Conservation (phyloP, 2,113 vertebrate genomes). For the Aphelocoma coerulescens region DNA sequence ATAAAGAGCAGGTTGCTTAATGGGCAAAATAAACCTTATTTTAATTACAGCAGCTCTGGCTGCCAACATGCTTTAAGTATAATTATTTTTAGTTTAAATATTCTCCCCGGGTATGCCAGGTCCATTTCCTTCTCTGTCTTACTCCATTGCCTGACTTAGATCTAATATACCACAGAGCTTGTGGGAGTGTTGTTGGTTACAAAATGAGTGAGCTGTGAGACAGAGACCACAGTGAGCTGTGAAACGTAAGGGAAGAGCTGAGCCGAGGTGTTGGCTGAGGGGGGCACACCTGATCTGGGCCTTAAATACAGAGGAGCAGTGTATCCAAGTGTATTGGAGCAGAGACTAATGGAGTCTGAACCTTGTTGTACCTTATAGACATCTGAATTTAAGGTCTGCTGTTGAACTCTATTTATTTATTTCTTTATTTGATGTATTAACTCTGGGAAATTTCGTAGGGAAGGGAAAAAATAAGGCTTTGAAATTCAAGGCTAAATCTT, state of each 20-base stretch:
- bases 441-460: background rate
- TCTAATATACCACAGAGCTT: background rate
- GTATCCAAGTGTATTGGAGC: background rate
- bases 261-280: background rate
- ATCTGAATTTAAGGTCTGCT: background rate
- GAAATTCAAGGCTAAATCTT: background rate
- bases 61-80: background rate
- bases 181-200: background rate
- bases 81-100: conserved; percentile 9
- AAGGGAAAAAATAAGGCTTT: background rate
- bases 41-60: background rate
- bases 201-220: background rate
- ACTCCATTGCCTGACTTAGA: background rate
- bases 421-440: background rate
- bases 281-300: too few species aligned
- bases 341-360: background rate
- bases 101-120: background rate
- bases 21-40: conserved; percentile 2
- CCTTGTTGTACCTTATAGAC: background rate
- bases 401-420: background rate
- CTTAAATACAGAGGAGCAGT: background rate
- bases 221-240: background rate
- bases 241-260: background rate
- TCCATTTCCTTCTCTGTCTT: background rate
- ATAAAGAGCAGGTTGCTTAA: background rate